These are phyloP conservation scores for Theretra japonica DNA, from an alignment of 2,888 invertebrate species.

Conservation along the genomic window DNA sequence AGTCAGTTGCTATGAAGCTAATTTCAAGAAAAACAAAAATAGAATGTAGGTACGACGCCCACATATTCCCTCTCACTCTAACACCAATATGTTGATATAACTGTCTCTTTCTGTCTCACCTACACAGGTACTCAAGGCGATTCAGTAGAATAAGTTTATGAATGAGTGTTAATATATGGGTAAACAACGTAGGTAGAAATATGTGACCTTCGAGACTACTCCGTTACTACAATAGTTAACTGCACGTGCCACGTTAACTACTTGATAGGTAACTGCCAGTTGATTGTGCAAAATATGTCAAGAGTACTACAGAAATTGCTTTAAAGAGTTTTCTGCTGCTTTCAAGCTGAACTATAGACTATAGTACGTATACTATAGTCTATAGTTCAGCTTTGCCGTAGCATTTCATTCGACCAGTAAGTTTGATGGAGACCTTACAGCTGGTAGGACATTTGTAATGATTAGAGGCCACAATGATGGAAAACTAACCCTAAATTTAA, in stretches of 20 bases:
- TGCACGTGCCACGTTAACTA: neutral
- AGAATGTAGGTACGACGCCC: slow-evolving; percentile 1
- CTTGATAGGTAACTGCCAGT: neutral
- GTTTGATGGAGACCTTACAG: no score
- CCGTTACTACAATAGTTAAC: slow-evolving; percentile 10
- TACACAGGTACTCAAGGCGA: slow-evolving; percentile 62
- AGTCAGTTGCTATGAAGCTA: slow-evolving; percentile 2
- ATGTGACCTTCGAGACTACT: slow-evolving; percentile 10
- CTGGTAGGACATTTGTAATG: no score
- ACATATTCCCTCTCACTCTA: slow-evolving; percentile 36
- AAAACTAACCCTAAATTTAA: no score
- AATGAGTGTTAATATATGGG: slow-evolving; percentile 51
- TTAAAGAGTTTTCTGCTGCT: no score
- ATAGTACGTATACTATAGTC: no score
- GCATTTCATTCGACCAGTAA: no score
- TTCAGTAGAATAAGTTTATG: slow-evolving; percentile 56
- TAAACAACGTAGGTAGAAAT: slow-evolving; percentile 28
- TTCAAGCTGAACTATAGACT: no score
- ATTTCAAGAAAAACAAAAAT: slow-evolving; percentile 24
- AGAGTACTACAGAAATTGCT: neutral
- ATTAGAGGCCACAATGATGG: no score
- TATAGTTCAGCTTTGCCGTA: no score
- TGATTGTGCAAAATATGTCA: neutral
- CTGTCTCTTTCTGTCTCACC: slow-evolving; percentile 49
- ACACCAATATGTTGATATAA: slow-evolving; percentile 37